Evolutionary conservation across 2,888 invertebrate species (phyloP).

Genomic region (Nemoura dubitans): DNA sequence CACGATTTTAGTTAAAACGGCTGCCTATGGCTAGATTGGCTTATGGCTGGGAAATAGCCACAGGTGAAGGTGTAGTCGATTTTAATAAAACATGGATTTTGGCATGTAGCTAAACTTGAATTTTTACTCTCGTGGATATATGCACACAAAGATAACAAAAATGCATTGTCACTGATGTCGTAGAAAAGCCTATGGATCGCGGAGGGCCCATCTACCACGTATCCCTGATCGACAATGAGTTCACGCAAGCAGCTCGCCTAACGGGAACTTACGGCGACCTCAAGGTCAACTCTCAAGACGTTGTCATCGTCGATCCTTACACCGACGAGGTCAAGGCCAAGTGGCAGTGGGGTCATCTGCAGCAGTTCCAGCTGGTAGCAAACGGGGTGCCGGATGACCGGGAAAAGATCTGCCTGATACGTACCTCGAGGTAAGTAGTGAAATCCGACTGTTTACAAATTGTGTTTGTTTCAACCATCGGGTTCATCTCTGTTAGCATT

Average conservation of each 20-base stretch:
- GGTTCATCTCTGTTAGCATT: neutral
- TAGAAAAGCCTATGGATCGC: constrained; percentile 51
- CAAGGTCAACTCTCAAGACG: constrained; percentile 65
- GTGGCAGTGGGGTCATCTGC: constrained; percentile 70
- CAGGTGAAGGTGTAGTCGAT: too few species aligned
- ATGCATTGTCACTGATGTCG: too few species aligned
- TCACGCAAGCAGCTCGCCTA: constrained; percentile 70
- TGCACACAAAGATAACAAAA: too few species aligned
- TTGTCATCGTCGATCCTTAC: constrained; percentile 66
- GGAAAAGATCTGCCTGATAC: constrained; percentile 68
- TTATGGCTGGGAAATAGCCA: too few species aligned
- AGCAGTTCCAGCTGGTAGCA: constrained; percentile 65
- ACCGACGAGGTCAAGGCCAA: constrained; percentile 63
- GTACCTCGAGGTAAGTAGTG: constrained; percentile 68
- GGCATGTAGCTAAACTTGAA: too few species aligned
- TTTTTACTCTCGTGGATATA: too few species aligned
- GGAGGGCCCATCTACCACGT: constrained; percentile 65
- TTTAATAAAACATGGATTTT: too few species aligned
- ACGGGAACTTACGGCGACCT: constrained; percentile 68
- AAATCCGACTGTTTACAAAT: constrained; percentile 45
- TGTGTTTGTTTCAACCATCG: neutral
- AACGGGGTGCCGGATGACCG: constrained; percentile 64
- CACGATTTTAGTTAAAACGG: too few species aligned
- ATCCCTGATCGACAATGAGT: constrained; percentile 69
- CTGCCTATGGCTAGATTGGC: too few species aligned